Evolutionary conservation across 2,888 invertebrate species (phyloP), one percentile per base, ranked within the genome.

Genomic region (Metopia argyrocephala): DNA sequence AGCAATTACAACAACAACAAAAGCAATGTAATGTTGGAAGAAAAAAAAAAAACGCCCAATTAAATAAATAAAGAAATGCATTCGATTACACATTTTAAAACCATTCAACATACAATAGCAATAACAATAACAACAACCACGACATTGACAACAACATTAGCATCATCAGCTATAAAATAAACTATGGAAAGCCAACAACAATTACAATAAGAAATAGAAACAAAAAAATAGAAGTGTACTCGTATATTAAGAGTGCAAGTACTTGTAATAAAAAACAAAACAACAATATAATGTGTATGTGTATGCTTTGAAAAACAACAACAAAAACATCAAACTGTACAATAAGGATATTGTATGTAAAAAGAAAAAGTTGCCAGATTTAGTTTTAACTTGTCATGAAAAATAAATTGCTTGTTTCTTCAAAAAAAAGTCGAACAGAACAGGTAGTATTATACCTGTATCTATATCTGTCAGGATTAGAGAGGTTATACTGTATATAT

Each of bases 41-140:
- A 25, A 27, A 46, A 46, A 45, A 50, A 27, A 59, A 12, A 57
- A 70, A 69, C 64, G 64, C 76, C 76, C 76, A 81, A 79, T 81
- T 81, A 81, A 81, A 81, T 81, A 81, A 81, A 81, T 81, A 81
- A 81, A 78, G 76, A 76, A 80, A 80, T 73, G 38, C 80, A 80
- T 69, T 76, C 80, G 73, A 74, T 76, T 59, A 76, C 80, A 78
- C 81, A 81, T 69, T 78, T n/a, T n/a, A n/a, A 74, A 81, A 74
- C 9, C 69, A 78, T 71, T 54, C 76, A 81, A 70, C 69, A 70
- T 70, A 70, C 50, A n/a, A 23, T 7, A 64, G 66, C 48, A 71
- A 69, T 73, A 73, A 74, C 64, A 74, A 38, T 50, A 62, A 54
- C 54, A 66, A 54, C 66, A 38, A 38, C 52, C 12, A 54, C 54